Conservation (phyloP, 2,888 invertebrate genomes). For the Spilosoma lubricipeda region DNA sequence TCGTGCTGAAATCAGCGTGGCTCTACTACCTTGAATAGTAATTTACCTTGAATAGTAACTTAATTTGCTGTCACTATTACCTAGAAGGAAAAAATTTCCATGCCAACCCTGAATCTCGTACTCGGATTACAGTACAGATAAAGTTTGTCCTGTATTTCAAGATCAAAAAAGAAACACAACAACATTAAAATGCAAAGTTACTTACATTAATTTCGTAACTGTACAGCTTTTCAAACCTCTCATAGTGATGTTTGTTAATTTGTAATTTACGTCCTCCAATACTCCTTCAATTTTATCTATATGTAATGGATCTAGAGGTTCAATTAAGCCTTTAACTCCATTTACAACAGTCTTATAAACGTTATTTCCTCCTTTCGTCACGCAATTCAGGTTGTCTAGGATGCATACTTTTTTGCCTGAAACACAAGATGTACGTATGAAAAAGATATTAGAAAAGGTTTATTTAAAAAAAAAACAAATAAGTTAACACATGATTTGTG, state of each 20-base stretch:
- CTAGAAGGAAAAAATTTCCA: not conserved
- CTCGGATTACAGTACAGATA: no score
- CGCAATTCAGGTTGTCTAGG: not conserved
- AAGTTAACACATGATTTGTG: no score
- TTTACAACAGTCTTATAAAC: not conserved
- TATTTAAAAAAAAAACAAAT: no score
- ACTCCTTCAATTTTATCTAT: not conserved
- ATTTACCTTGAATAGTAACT: no score
- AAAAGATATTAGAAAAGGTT: no score
- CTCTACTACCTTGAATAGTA: no score
- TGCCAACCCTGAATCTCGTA: no score
- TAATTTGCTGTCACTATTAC: no score
- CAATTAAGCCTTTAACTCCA: not conserved
- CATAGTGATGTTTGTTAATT: slow-evolving; percentile 9
- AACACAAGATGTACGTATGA: not conserved
- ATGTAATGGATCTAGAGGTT: slow-evolving; percentile 4
- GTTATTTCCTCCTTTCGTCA: not conserved
- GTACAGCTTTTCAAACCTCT: slow-evolving; percentile 1
- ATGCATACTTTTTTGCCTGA: slow-evolving; percentile 12
- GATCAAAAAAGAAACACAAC: no score
- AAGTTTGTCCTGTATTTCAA: no score
- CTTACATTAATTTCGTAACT: not conserved
- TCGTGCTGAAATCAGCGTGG: no score
- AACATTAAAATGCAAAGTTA: no score
- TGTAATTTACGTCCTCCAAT: not conserved